A percentile compares a stretch with the other conserved stretches of the same genome.
Conservation (phyloP, 2,888 invertebrate species). For the Parochlus steinenii region DNA sequence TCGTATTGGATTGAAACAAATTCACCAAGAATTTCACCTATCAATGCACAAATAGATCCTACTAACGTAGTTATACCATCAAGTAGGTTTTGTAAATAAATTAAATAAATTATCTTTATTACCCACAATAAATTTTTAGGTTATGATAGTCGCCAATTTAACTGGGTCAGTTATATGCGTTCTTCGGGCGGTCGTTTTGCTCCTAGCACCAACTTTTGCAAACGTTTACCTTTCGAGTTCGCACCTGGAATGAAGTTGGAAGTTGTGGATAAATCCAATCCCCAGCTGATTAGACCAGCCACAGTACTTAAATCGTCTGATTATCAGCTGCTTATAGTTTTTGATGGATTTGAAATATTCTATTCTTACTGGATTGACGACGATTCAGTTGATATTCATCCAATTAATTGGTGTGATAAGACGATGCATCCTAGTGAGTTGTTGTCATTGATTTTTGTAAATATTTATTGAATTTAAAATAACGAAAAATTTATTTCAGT, state of each 20-base stretch:
- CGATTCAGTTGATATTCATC: slow-evolving; percentile 79
- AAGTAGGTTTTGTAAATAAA: too few species aligned
- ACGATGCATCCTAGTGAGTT: slow-evolving; percentile 51
- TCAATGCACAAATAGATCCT: slow-evolving; percentile 80
- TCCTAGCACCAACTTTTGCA: slow-evolving; percentile 51
- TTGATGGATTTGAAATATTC: slow-evolving; percentile 77
- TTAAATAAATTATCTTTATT: too few species aligned
- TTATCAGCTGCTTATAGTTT: slow-evolving; percentile 60
- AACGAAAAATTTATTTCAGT: slow-evolving; percentile 10
- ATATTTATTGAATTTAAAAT: slow-evolving; percentile 12
- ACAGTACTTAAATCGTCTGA: slow-evolving; percentile 59
- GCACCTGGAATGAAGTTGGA: slow-evolving; percentile 75
- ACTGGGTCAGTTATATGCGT: too few species aligned
- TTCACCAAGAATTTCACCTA: slow-evolving; percentile 84
- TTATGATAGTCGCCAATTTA: too few species aligned
- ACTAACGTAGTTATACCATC: slow-evolving; percentile 48
- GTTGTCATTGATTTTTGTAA: slow-evolving; percentile 2
- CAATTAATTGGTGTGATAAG: slow-evolving; percentile 79
- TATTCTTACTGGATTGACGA: slow-evolving; percentile 83
- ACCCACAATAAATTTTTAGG: too few species aligned
- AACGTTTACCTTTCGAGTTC: slow-evolving; percentile 61
- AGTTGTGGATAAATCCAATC: slow-evolving; percentile 68
- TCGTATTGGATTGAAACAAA: slow-evolving; percentile 89
- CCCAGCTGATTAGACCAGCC: slow-evolving; percentile 71
- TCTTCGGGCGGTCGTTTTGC: too few species aligned